Evolutionary conservation across 1,140 invertebrate genomes (phyloP).

Genomic region (Drosophila yakuba): DNA sequence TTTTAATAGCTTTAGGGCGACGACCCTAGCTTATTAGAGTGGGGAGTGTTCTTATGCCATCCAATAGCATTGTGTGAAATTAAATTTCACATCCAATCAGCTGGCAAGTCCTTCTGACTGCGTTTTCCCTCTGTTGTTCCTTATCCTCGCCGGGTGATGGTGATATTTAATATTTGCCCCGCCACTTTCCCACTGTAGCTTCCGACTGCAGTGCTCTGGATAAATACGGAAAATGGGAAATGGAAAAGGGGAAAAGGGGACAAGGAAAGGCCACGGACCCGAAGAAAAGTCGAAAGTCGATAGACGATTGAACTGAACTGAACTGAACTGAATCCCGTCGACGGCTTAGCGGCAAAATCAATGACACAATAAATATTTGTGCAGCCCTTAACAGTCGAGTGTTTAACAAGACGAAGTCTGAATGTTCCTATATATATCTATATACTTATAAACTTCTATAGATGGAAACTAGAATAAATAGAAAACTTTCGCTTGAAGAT

Average conservation of each 20-base stretch:
- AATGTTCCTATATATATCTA: slow-evolving; percentile 26
- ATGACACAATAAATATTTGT: slow-evolving; percentile 84
- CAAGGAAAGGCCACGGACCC: slow-evolving; percentile 24
- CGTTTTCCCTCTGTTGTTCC: slow-evolving; percentile 21
- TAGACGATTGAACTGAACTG: too few relatives aligned
- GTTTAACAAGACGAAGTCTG: slow-evolving; percentile 68
- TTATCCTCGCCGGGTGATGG: slow-evolving; percentile 30
- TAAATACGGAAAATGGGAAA: slow-evolving; percentile 47
- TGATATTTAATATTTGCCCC: slow-evolving; percentile 71
- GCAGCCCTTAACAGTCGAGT: slow-evolving; percentile 72
- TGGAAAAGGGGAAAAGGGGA: too few relatives aligned
- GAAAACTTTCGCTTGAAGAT: slow-evolving; percentile 30
- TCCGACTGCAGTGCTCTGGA: slow-evolving; percentile 42
- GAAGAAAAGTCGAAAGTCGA: slow-evolving; percentile 45
- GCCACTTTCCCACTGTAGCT: slow-evolving; percentile 26
- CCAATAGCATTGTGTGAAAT: slow-evolving; percentile 32
- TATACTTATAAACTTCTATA: slow-evolving; percentile 37
- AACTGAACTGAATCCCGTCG: slow-evolving; percentile 45
- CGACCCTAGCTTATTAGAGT: not conserved
- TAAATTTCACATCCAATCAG: slow-evolving; percentile 63
- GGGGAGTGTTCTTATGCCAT: not conserved
- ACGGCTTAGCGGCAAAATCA: slow-evolving; percentile 81
- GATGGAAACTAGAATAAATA: slow-evolving; percentile 30
- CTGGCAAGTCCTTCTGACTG: slow-evolving; percentile 12
- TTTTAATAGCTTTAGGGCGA: too few relatives aligned